phyloP scores from a whole-genome alignment of 2,113 vertebrate genomes.

The Protomyctophum bolini region DNA sequence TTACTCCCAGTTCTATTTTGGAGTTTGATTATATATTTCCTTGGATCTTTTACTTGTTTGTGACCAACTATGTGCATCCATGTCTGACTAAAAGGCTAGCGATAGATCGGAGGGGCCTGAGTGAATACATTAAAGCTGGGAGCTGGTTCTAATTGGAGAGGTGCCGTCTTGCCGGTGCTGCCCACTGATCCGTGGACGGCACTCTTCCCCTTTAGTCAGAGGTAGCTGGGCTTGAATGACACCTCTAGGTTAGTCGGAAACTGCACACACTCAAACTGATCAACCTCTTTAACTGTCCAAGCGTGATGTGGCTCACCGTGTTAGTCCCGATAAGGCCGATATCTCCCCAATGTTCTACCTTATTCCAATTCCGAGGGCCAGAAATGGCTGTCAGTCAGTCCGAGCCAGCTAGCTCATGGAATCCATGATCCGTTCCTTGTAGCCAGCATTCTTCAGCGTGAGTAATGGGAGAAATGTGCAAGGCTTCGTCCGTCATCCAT shows the following conservation, averaged over 20 bases:
- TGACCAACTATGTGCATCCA: slow-evolving; percentile 3
- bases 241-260: slow-evolving; percentile 57
- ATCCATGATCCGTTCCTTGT: slow-evolving; percentile 48
- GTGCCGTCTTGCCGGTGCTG: slow-evolving; percentile 60
- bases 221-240: slow-evolving; percentile 67
- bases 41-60: slow-evolving; percentile 4
- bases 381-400: slow-evolving; percentile 67
- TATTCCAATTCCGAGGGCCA: slow-evolving; percentile 52
- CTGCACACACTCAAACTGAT: slow-evolving; percentile 63
- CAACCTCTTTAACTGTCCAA: slow-evolving; percentile 70
- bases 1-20: neutral
- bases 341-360: slow-evolving; percentile 35
- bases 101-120: slow-evolving; percentile 15
- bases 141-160: slow-evolving; percentile 62
- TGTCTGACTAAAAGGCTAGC: slow-evolving; percentile 44
- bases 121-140: slow-evolving; percentile 23
- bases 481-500: slow-evolving; percentile 61
- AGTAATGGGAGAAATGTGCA: slow-evolving; percentile 61
- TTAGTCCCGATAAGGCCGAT: slow-evolving; percentile 21
- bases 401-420: slow-evolving; percentile 32
- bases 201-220: slow-evolving; percentile 61
- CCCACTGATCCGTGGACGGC: slow-evolving; percentile 66
- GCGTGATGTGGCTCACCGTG: slow-evolving; percentile 49
- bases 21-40: slow-evolving; percentile 30
- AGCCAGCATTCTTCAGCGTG: slow-evolving; percentile 54